Base-by-base conservation (phyloP, 2,113 vertebrate species). In the Jacana jacana region DNA sequence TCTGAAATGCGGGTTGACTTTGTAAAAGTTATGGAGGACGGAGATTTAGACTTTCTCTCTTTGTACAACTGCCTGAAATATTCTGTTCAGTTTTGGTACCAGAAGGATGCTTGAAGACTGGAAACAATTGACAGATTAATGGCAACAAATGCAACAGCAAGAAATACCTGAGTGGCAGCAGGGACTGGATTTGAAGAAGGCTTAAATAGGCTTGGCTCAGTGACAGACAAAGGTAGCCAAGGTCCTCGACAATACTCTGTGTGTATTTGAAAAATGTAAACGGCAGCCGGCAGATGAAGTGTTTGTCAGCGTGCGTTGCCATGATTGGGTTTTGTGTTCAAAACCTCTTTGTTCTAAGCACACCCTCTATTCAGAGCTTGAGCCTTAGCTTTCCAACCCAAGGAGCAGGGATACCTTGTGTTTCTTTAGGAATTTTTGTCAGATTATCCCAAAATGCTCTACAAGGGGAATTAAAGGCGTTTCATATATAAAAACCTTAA, bases 321-420 rank as follows among this genome's bases (percentile, higher is more conserved):
- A 27, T 71, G 70, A 39, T 68, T 96, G 86, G 57, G 3, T 75
- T 92, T 60, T 86, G 57, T 57, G 52, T 76, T 90, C 72, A 68
- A 93, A 90, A 75, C 35, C 40, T 89, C 63, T 81, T 89, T 95
- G 79, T 88, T 88, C 18, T 75, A 70, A 86, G 79, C 91, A 86
- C 81, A 39, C 75, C 71, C 52, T 93, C 51, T 91, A 79, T 91
- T 61, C 76, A 76, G 83, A 91, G 52, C 46, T 70, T 66, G 44
- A 85, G 33, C 63, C 54, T 90, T 64, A 88, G 83, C 73, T 97
- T 94, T 90, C 55, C 55, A 89, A 52, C 17, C 27, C 57, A 70
- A 82, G 61, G 61, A 86, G 58, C 76, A 80, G 64, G 55, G 68
- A 63, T 66, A 88, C 28, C 58, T 94, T 63, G 44, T 82, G 55